A percentile compares a stretch with the other conserved stretches of the same genome.
Evolutionary conservation across 1,140 invertebrate genomes (phyloP).

Genomic region (Drosophila prosaltans): DNA sequence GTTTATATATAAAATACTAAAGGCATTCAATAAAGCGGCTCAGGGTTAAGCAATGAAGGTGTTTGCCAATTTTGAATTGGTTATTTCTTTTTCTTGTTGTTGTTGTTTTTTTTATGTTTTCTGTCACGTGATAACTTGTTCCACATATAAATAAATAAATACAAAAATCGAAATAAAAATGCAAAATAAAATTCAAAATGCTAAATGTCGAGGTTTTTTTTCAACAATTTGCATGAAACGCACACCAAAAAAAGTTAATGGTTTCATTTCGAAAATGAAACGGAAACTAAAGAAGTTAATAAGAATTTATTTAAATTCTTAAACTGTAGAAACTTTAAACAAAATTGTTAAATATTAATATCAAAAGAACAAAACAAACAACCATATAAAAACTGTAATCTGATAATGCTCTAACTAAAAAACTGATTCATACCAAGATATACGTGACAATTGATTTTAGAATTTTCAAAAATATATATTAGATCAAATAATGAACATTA

Average conservation of each 20-base stretch:
- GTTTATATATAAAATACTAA: slow-evolving; percentile 8
- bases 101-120: neutral
- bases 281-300: neutral
- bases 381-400: no score
- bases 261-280: neutral
- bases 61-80: slow-evolving; percentile 66
- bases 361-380: no score
- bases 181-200: slow-evolving; percentile 38
- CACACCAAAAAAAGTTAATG: slow-evolving; percentile 37
- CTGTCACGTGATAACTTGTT: slow-evolving; percentile 72
- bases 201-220: slow-evolving; percentile 37
- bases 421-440: no score
- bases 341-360: no score
- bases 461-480: no score
- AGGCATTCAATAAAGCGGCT: slow-evolving; percentile 75
- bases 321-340: no score
- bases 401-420: no score
- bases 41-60: slow-evolving; percentile 72
- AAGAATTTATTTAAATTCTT: neutral
- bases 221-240: slow-evolving; percentile 43
- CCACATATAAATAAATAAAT: slow-evolving; percentile 59
- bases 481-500: no score
- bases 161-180: slow-evolving; percentile 24
- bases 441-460: no score
- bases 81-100: slow-evolving; percentile 14